These are phyloP conservation scores for Melanotus villosus DNA, from an alignment of 2,888 invertebrate species.

Conservation along the genomic window DNA sequence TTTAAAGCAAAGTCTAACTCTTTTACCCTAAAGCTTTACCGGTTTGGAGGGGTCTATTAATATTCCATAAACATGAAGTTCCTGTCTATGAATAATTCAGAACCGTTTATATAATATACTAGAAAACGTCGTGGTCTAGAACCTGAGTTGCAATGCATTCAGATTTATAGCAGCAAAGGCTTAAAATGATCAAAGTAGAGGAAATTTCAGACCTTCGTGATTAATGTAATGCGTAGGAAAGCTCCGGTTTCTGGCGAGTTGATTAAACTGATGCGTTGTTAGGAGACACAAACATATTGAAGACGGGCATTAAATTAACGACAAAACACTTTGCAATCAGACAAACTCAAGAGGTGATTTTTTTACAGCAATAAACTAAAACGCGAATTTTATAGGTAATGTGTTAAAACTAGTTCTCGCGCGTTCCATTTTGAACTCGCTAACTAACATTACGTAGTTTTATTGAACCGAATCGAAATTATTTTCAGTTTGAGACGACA, in stretches of 20 bases:
- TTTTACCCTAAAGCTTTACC: conserved; percentile 13
- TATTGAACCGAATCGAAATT: conserved; percentile 8
- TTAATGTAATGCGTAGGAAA: not conserved
- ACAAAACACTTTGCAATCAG: not conserved
- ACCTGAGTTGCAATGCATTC: conserved; percentile 24
- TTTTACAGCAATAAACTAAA: too few relatives aligned
- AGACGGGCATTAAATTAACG: not conserved
- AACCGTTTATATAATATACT: conserved; percentile 43
- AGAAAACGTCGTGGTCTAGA: conserved; percentile 33
- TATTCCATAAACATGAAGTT: conserved; percentile 45
- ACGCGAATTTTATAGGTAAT: conserved; percentile 4
- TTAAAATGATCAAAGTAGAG: conserved; percentile 22
- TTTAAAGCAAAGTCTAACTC: not conserved
- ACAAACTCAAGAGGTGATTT: too few relatives aligned
- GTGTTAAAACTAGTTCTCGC: not conserved
- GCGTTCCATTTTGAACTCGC: not conserved
- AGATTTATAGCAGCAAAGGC: conserved; percentile 20
- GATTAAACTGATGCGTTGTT: not conserved
- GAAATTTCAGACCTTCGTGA: conserved; percentile 3
- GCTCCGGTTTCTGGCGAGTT: not conserved
- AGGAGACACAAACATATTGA: not conserved
- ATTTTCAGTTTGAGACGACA: conserved; percentile 5
- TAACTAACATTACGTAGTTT: conserved; percentile 5
- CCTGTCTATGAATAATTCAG: conserved; percentile 44
- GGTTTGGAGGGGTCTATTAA: conserved; percentile 32